These are phyloP conservation scores for Sinonovacula constricta DNA, from an alignment of 1,140 invertebrate species.

Conservation along the genomic window DNA sequence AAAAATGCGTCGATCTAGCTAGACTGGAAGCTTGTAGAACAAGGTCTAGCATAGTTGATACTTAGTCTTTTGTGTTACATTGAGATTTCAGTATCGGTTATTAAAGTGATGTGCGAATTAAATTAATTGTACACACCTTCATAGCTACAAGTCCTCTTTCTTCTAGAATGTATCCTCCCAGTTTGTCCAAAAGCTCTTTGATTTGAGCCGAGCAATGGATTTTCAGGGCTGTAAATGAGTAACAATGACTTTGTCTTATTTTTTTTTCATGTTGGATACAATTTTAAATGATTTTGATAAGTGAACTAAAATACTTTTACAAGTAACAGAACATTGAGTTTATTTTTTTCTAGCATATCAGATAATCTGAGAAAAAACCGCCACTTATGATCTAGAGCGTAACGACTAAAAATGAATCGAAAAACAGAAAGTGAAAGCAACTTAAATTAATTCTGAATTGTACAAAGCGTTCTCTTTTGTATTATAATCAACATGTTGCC, in stretches of 20 bases:
- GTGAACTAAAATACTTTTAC: too few relatives aligned
- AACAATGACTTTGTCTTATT: too few relatives aligned
- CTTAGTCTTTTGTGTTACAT: neutral
- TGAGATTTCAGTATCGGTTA: neutral
- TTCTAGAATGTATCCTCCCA: slow-evolving; percentile 90
- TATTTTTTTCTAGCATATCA: too few relatives aligned
- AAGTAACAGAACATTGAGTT: too few relatives aligned
- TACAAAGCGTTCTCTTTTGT: too few relatives aligned
- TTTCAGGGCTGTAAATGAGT: slow-evolving; percentile 84
- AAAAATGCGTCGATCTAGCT: neutral
- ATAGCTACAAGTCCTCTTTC: slow-evolving; percentile 89
- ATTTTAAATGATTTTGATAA: too few relatives aligned
- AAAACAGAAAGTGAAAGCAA: too few relatives aligned
- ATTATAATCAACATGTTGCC: neutral
- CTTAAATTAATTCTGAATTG: too few relatives aligned
- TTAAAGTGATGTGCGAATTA: neutral
- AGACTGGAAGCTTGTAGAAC: neutral
- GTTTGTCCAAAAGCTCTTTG: slow-evolving; percentile 85
- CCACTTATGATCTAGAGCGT: too few relatives aligned
- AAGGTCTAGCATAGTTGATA: neutral
- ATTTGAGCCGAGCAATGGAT: slow-evolving; percentile 90
- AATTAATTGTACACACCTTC: slow-evolving; percentile 83
- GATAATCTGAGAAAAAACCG: too few relatives aligned
- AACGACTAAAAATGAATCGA: too few relatives aligned
- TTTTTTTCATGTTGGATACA: too few relatives aligned